Conservation (phyloP, 2,113 vertebrate species). For the Cercocebus atys region DNA sequence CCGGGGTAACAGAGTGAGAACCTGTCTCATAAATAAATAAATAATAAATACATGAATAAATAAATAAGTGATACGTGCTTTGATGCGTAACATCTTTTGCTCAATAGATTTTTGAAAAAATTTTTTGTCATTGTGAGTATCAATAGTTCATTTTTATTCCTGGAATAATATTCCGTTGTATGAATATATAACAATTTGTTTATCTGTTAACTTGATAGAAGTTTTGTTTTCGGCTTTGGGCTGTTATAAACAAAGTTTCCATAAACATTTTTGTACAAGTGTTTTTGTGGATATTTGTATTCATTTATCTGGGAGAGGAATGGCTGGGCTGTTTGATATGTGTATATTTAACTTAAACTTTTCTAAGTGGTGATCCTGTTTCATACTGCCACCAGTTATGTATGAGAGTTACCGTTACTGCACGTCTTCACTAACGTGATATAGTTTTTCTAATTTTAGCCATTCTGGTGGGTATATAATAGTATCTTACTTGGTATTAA, state of each 20-base stretch:
- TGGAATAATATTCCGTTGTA: not conserved
- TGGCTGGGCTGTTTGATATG: not conserved
- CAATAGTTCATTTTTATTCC: not conserved
- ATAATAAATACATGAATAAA: no score
- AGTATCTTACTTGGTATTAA: not conserved
- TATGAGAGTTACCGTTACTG: not conserved
- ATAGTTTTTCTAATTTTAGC: not conserved
- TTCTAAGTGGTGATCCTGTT: not conserved
- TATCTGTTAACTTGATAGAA: constrained; percentile 13
- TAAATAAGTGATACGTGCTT: not conserved
- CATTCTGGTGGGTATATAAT: not conserved
- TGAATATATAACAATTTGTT: not conserved
- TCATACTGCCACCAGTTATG: not conserved
- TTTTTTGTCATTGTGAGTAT: not conserved
- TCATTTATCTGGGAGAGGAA: not conserved
- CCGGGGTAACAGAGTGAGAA: no score
- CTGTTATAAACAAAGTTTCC: constrained; percentile 32
- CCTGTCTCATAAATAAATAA: no score
- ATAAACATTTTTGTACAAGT: not conserved
- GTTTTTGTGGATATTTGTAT: not conserved
- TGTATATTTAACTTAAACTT: constrained; percentile 9
- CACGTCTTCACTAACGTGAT: not conserved
- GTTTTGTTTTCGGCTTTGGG: not conserved
- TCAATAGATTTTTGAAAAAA: constrained; percentile 8
- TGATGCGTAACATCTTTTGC: not conserved